Evolutionary conservation across 2,113 vertebrate genomes (phyloP).

Genomic region (Ammospiza caudacuta): DNA sequence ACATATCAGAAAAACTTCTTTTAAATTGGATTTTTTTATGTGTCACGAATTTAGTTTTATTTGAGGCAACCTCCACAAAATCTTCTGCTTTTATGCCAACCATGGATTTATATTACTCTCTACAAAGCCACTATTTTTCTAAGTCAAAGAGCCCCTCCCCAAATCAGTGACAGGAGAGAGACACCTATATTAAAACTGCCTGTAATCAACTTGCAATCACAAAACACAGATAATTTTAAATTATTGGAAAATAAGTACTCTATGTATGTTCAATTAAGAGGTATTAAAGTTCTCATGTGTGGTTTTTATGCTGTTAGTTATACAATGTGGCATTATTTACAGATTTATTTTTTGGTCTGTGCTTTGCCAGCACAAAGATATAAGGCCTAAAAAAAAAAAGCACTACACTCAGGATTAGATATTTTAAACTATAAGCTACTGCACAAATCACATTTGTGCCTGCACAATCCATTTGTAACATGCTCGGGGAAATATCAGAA

Average conservation of each 20-base stretch:
- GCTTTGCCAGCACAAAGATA: background rate
- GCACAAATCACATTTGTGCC: background rate
- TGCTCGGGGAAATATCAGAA: background rate
- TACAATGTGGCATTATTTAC: background rate
- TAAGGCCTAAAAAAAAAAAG: background rate
- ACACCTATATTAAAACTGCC: background rate
- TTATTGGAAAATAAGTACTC: background rate
- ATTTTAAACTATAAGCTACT: background rate
- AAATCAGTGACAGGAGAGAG: background rate
- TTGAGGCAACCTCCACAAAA: background rate
- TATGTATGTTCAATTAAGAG: background rate
- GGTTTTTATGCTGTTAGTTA: background rate
- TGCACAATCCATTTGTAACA: rapidly evolving
- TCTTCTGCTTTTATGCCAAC: background rate
- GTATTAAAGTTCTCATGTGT: background rate
- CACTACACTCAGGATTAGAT: background rate
- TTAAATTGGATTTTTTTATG: background rate
- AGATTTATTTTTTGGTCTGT: background rate
- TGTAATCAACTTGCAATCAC: background rate
- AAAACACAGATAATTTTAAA: background rate
- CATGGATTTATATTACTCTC: background rate
- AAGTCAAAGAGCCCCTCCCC: background rate
- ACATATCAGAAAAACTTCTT: background rate
- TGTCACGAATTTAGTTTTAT: background rate
- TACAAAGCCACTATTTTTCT: background rate